Evolutionary conservation across 2,113 vertebrate species (phyloP).

Genomic region (Eurypyga helias): DNA sequence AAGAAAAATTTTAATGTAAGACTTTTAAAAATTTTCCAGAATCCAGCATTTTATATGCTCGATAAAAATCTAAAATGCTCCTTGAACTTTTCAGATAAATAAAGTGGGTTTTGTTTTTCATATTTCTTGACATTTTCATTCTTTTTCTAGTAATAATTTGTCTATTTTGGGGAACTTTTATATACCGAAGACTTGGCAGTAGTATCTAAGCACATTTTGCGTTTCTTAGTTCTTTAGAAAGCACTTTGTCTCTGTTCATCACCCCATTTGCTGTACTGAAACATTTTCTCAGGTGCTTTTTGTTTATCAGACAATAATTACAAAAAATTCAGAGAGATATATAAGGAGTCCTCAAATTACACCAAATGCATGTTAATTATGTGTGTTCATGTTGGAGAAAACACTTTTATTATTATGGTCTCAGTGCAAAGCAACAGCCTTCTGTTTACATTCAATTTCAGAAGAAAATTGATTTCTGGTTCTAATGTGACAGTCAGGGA

Average conservation of each 20-base stretch:
- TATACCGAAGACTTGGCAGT: not conserved
- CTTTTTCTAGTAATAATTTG: not conserved
- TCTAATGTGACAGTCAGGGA: not conserved
- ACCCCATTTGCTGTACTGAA: not conserved
- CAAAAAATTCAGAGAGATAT: not conserved
- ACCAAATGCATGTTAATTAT: not conserved
- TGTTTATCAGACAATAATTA: not conserved
- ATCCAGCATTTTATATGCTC: not conserved
- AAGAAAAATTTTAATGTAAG: not conserved
- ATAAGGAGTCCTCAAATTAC: not conserved
- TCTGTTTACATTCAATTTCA: not conserved
- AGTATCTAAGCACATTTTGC: not conserved
- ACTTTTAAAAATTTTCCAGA: not conserved
- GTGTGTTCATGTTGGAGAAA: not conserved
- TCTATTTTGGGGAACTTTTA: not conserved
- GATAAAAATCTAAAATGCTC: not conserved
- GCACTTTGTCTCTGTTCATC: not conserved
- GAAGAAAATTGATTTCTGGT: not conserved
- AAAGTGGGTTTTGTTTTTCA: not conserved
- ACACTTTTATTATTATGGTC: not conserved
- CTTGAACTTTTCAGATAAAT: not conserved
- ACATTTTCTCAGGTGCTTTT: not conserved
- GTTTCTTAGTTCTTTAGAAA: not conserved
- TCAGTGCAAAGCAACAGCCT: not conserved
- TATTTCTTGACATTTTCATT: not conserved